Conservation (phyloP, 2,113 vertebrate species). For the Fukomys damarensis region DNA sequence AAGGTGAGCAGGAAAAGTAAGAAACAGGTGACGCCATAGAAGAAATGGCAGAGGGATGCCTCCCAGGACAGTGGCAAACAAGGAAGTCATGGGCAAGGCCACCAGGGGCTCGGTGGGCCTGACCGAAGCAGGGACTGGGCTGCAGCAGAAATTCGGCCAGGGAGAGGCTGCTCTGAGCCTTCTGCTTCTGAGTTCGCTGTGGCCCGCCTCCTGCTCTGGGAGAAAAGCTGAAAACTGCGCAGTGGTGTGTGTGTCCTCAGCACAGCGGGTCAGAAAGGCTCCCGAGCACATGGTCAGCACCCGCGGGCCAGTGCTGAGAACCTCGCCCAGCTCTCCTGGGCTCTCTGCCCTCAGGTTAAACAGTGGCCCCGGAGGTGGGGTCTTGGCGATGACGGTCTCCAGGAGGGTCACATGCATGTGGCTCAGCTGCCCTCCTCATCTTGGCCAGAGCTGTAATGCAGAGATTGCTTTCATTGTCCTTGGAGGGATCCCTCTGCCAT, state of each 20-base stretch:
- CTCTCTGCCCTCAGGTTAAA: neutral
- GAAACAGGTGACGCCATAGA: too few relatives aligned
- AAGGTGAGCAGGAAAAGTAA: too few relatives aligned
- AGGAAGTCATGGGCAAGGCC: neutral
- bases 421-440: neutral
- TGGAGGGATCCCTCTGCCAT: neutral
- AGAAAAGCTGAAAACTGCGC: neutral
- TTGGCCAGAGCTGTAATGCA: neutral
- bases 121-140: neutral
- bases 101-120: neutral
- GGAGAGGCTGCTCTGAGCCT: neutral
- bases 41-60: too few relatives aligned
- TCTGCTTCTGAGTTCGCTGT: neutral
- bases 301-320: neutral
- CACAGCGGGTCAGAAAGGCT: neutral
- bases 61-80: too few relatives aligned
- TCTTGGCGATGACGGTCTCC: neutral
- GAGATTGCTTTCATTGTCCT: neutral
- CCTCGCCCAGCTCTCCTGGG: neutral
- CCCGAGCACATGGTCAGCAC: neutral
- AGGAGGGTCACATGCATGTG: neutral
- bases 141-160: neutral
- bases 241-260: neutral
- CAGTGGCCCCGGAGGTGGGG: neutral
- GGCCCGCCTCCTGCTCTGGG: neutral